Conservation (phyloP, 2,888 invertebrate species). For the Chaitophorus viminalis region DNA sequence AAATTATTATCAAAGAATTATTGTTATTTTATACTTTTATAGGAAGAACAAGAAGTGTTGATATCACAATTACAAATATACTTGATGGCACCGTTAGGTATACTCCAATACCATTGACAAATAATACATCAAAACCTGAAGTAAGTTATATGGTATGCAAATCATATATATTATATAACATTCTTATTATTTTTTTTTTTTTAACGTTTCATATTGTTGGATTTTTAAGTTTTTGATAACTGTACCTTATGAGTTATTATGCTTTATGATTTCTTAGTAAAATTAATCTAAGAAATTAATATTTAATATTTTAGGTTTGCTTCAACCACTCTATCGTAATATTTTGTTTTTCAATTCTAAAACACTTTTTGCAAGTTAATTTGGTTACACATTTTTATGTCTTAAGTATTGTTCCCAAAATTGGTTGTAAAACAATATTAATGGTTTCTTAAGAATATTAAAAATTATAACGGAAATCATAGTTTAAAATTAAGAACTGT, state of each 20-base stretch:
- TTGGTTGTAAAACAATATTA: no score
- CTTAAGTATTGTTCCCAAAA: no score
- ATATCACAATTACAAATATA: constrained; percentile 65
- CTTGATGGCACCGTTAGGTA: constrained; percentile 64
- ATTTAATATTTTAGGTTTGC: no score
- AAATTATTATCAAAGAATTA: background rate
- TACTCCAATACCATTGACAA: constrained; percentile 67
- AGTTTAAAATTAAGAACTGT: no score
- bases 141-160: constrained; percentile 2
- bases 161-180: background rate
- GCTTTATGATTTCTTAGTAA: background rate
- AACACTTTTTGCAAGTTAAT: background rate
- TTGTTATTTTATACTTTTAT: constrained; percentile 29
- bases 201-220: background rate
- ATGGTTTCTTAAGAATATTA: no score
- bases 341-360: background rate
- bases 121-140: constrained; percentile 6
- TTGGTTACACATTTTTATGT: no score
- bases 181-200: no score
- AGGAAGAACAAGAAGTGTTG: constrained; percentile 67
- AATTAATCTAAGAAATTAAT: background rate
- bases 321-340: no score
- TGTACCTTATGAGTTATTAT: background rate
- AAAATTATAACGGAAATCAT: background rate
- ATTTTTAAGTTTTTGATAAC: background rate